A percentile compares a stretch with the other conserved stretches of the same genome.
These are phyloP conservation scores for human DNA, from an alignment of 2,113 vertebrate genomes.

Conservation along the genomic window DNA sequence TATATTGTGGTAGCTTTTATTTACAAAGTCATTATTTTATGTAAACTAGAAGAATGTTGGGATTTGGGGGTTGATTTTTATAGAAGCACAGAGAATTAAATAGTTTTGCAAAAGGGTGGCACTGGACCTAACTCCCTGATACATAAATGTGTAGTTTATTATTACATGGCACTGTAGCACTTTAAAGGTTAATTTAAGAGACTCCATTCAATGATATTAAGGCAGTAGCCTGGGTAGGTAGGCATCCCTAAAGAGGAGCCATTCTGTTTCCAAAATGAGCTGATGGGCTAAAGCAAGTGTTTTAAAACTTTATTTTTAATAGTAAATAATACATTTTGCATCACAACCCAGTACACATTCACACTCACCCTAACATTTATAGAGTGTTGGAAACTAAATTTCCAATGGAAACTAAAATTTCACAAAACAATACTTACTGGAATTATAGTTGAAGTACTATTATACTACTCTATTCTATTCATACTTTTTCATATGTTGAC, in stretches of 20 bases:
- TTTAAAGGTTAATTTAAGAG: not conserved
- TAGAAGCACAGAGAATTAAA: not conserved
- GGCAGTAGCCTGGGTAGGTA: not conserved
- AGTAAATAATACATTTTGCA: not conserved
- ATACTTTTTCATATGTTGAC: not conserved
- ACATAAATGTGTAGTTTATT: not conserved
- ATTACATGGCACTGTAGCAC: not conserved
- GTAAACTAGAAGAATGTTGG: not conserved
- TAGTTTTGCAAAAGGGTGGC: not conserved
- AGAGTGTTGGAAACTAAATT: too few relatives aligned
- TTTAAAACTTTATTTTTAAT: not conserved
- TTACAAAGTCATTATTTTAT: not conserved
- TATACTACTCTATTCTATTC: not conserved
- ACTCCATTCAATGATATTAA: not conserved
- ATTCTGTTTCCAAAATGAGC: not conserved
- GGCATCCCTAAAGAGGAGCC: not conserved
- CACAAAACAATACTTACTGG: not conserved
- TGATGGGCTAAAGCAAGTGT: not conserved
- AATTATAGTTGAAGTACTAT: not conserved
- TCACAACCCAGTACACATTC: not conserved
- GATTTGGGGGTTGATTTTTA: not conserved
- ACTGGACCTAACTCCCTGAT: not conserved
- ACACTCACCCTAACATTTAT: not conserved
- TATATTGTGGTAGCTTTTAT: not conserved
- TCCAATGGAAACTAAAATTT: not conserved